Evolutionary conservation across 2,797 vertebrate species (phyloP), one percentile per base, ranked within the genome.

Genomic region (Chaetodon trifasciatus): DNA sequence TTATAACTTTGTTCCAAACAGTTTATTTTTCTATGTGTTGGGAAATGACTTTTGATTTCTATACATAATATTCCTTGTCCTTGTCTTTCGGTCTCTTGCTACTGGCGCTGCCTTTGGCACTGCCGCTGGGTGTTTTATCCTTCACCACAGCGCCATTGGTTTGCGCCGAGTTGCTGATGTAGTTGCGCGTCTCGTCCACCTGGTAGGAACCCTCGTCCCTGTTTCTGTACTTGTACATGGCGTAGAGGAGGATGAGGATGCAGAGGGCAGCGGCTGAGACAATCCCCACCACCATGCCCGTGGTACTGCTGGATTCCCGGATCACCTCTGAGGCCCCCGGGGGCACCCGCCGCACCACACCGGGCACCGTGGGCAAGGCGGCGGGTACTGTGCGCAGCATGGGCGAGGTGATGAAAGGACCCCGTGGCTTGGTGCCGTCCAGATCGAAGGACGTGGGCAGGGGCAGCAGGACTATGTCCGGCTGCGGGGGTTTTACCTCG

Each of bases 171-270:
- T 99, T 99, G 97, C 97, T 99, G 97, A 99, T 99, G 98, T 99
- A 99, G 96, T 99, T 99, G 91, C 98, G 95, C 77, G 97, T 99
- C 96, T 99, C 98, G 75, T 99, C 98, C 96, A 99, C 98, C 94
- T 99, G 98, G 96, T 99, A 99, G 95, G 98, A 99, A 88, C 98
- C 98, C 93, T 99, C 98, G 94, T 99, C 98, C 95, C 98, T 98
- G 97, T 99, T 99, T 94, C 98, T 98, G 96, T 99, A 99, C 96
- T 99, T 99, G 96, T 99, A 99, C 98, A 99, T 99, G 96, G 98
- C 98, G 17, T 99, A 99, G 95, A 99, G 97, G 91, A 99, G 98
- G 94, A 99, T 99, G 95, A 99, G 97, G 97, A 99, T 99, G 97
- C 98, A 99, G 94, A 99, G 97, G 90, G 98, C 98, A 0, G 98